Percentiles rank a stretch among this genome's conserved stretches.
These are phyloP conservation scores for Apis florea DNA, from an alignment of 1,140 invertebrate genomes.

Conservation along the genomic window DNA sequence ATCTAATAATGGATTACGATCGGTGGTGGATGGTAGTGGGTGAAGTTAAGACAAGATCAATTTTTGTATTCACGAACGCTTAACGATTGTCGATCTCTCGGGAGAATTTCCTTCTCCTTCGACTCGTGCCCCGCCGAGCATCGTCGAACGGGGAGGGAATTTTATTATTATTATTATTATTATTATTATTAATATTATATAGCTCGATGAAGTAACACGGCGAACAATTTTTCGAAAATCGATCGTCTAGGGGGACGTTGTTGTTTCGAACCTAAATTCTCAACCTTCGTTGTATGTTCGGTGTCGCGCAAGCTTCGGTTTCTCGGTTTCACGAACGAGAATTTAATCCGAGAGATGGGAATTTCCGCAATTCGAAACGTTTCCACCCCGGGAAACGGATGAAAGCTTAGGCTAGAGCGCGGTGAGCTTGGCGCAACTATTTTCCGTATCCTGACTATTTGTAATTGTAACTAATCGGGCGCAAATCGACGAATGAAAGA, in stretches of 20 bases:
- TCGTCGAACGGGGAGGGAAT: background rate
- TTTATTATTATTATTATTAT: too few species aligned
- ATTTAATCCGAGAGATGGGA: constrained; percentile 17
- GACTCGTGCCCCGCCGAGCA: background rate
- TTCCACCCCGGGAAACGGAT: background rate
- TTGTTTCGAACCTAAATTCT: constrained; percentile 16
- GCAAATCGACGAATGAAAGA: background rate
- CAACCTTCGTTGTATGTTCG: constrained; percentile 17
- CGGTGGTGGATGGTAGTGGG: background rate
- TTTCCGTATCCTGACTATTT: constrained; percentile 10
- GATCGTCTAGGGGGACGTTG: background rate
- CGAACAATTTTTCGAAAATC: background rate
- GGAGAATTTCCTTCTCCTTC: background rate
- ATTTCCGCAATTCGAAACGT: background rate
- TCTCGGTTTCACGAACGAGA: background rate
- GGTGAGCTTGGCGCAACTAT: constrained; percentile 31
- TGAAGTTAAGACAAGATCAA: background rate
- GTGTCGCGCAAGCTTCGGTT: constrained; percentile 12
- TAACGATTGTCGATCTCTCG: constrained; percentile 30
- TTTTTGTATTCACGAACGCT: constrained; percentile 20
- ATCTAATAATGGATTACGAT: constrained; percentile 57
- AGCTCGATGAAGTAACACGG: background rate
- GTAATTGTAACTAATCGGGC: constrained; percentile 10
- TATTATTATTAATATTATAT: too few species aligned
- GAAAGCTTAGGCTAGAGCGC: constrained; percentile 29